phyloP scores from a whole-genome alignment of 2,888 invertebrate genomes.

The Rhaphigaster nebulosa region DNA sequence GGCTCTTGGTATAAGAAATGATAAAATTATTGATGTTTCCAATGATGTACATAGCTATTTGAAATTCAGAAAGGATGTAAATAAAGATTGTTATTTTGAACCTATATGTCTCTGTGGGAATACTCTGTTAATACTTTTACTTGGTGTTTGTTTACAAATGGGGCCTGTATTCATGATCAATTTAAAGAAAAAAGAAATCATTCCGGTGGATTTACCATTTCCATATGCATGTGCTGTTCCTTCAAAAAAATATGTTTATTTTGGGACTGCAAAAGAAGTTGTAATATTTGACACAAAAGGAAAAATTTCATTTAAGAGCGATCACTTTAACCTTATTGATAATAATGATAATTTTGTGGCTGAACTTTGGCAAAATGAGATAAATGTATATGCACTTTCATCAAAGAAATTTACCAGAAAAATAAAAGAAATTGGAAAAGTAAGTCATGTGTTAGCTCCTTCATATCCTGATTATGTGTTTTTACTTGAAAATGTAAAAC shows the following conservation, averaged over 20 bases:
- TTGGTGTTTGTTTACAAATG: constrained; percentile 25
- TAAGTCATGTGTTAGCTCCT: constrained; percentile 19
- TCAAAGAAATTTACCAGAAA: not conserved
- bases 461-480: constrained; percentile 9
- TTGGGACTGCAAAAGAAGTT: constrained; percentile 34
- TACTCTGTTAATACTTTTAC: constrained; percentile 12
- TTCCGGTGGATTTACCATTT: not conserved
- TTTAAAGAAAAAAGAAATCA: constrained; percentile 22
- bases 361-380: constrained; percentile 22
- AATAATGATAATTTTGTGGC: constrained; percentile 47
- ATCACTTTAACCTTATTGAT: constrained; percentile 8
- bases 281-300: constrained; percentile 41
- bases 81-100: constrained; percentile 12
- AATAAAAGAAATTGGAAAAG: not conserved
- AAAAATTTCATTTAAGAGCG: constrained; percentile 2
- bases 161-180: not conserved
- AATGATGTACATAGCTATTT: not conserved
- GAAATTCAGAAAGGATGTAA: not conserved
- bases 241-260: constrained; percentile 35
- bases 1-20: constrained; percentile 41
- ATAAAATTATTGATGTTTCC: constrained; percentile 3
- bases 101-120: constrained; percentile 23
- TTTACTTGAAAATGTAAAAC: constrained; percentile 36
- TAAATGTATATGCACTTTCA: not conserved
- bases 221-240: not conserved